Evolutionary conservation across 2,797 vertebrate genomes (phyloP).

Genomic region (Acridotheres tristis): DNA sequence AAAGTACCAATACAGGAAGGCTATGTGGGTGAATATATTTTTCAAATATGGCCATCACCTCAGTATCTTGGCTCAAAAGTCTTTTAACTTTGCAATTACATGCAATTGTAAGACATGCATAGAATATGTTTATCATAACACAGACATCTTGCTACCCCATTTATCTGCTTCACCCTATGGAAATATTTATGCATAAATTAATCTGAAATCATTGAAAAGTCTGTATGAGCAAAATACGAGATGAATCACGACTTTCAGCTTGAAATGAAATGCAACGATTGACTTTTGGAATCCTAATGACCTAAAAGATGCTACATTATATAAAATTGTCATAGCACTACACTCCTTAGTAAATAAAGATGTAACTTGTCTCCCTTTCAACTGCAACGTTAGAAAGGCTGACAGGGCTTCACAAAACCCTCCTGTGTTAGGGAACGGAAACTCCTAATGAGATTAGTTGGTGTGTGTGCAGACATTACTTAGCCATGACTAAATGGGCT

Average conservation of each 20-base stretch:
- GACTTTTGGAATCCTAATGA: neutral
- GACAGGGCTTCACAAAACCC: slow-evolving; percentile 87
- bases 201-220: neutral
- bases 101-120: neutral
- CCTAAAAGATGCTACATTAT: slow-evolving; percentile 40
- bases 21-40: neutral
- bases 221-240: neutral
- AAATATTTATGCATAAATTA: neutral
- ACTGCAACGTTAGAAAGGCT: slow-evolving; percentile 64
- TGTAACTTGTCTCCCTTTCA: slow-evolving; percentile 74
- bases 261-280: neutral
- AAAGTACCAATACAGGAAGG: neutral
- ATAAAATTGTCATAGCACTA: neutral
- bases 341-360: slow-evolving; percentile 68
- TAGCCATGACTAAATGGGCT: slow-evolving; percentile 93
- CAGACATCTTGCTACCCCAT: neutral
- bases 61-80: neutral
- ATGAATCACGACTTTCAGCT: neutral
- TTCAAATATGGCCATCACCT: neutral
- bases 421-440: slow-evolving; percentile 92
- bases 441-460: slow-evolving; percentile 98
- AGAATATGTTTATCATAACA: neutral
- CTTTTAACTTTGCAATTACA: neutral
- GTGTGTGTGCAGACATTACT: slow-evolving; percentile 94
- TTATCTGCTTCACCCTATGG: neutral